Percentiles rank a stretch among this genome's conserved stretches.
Evolutionary conservation across 2,797 vertebrate genomes (phyloP).

Genomic region (Gadopsis bispinosus): DNA sequence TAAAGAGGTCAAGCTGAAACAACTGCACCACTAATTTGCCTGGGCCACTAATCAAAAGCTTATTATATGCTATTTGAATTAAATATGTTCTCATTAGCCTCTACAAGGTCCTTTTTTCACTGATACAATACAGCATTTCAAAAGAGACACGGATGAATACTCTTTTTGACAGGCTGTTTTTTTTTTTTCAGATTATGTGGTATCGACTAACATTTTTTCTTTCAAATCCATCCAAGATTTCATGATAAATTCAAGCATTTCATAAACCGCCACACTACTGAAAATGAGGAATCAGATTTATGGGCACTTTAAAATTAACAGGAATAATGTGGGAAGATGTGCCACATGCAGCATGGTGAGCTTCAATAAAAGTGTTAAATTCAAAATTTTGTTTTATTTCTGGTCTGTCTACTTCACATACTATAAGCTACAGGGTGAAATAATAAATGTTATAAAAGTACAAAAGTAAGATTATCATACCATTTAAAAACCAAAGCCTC

Average conservation of each 20-base stretch:
- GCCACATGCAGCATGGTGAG: constrained; percentile 7
- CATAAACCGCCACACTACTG: not conserved
- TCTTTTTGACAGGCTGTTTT: not conserved
- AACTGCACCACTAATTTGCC: constrained; percentile 57
- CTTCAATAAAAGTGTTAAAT: not conserved
- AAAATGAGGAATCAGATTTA: constrained; percentile 5
- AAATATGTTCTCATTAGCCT: constrained; percentile 55
- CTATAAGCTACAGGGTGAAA: not conserved
- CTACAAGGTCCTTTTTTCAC: constrained; percentile 44
- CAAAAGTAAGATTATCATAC: constrained; percentile 16
- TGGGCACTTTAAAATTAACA: not conserved
- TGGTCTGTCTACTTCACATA: not conserved
- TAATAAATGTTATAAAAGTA: constrained; percentile 6
- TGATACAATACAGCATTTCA: constrained; percentile 38
- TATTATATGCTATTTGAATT: constrained; percentile 60
- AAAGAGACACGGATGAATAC: constrained; percentile 24
- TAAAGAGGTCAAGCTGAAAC: constrained; percentile 54
- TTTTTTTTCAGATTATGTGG: not conserved
- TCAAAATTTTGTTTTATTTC: not conserved
- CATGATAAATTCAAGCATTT: constrained; percentile 14
- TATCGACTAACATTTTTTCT: constrained; percentile 7
- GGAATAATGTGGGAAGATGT: not conserved
- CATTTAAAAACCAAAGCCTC: constrained; percentile 29
- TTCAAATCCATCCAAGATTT: constrained; percentile 15
- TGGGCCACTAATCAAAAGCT: constrained; percentile 59